phyloP scores from a whole-genome alignment of 2,113 vertebrate genomes.

The Menura novaehollandiae region DNA sequence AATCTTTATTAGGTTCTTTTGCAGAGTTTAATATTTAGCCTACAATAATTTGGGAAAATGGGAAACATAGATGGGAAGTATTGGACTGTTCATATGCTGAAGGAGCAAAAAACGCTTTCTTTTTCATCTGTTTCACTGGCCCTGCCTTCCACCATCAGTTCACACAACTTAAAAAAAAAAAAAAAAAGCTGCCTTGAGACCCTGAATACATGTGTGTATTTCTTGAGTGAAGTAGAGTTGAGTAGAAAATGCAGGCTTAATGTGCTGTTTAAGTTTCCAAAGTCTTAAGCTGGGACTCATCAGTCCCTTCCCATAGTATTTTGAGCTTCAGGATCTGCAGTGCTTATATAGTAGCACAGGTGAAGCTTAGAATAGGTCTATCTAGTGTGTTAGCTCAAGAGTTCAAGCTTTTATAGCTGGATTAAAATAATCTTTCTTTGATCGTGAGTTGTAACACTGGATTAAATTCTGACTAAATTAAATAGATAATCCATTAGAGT shows the following conservation, averaged over 20 bases:
- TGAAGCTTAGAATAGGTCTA: neutral
- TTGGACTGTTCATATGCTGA: neutral
- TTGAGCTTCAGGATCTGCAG: neutral
- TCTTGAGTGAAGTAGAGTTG: neutral
- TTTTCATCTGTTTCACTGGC: neutral
- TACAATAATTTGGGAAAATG: neutral
- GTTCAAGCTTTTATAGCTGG: neutral
- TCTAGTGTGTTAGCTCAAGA: neutral
- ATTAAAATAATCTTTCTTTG: constrained; percentile 17
- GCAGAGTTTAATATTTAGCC: neutral
- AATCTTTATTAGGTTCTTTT: neutral
- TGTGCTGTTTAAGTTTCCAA: neutral
- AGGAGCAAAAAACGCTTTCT: neutral
- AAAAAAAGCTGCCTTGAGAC: neutral
- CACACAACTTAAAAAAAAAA: neutral
- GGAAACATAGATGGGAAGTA: neutral
- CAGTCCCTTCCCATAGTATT: fast-evolving
- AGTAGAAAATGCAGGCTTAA: neutral
- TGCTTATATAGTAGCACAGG: neutral
- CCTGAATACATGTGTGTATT: neutral
- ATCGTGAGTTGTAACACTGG: neutral
- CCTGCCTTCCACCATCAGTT: neutral
- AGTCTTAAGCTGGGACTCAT: neutral
- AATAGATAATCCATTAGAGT: neutral
- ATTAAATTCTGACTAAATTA: neutral